Evolutionary conservation across 2,888 invertebrate species (phyloP).

Genomic region (Phalangium opilio): DNA sequence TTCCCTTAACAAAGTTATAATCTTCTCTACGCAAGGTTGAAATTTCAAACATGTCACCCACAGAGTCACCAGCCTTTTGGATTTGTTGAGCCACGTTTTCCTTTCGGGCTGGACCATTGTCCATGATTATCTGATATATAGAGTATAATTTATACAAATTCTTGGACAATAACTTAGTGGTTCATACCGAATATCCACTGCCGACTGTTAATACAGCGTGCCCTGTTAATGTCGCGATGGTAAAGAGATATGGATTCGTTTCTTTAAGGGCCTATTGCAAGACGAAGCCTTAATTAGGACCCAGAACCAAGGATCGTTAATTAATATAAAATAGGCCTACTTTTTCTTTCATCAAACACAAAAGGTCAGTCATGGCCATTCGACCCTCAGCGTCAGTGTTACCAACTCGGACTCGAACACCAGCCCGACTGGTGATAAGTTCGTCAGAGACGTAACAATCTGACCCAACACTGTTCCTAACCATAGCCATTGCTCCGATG

Average conservation of each 20-base stretch:
- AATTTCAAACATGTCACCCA: slow-evolving; percentile 70
- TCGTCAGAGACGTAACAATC: slow-evolving; percentile 82
- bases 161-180: too few relatives aligned
- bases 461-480: slow-evolving; percentile 75
- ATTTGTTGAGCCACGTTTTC: slow-evolving; percentile 42
- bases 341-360: slow-evolving; percentile 53
- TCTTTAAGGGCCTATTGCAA: slow-evolving; percentile 43
- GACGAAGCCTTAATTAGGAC: neutral
- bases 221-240: slow-evolving; percentile 77
- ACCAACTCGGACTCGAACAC: slow-evolving; percentile 65
- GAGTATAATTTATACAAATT: neutral
- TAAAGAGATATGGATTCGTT: slow-evolving; percentile 67
- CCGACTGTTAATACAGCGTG: slow-evolving; percentile 50
- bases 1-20: slow-evolving; percentile 36
- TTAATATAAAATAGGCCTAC: slow-evolving; percentile 2
- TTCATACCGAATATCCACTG: slow-evolving; percentile 42
- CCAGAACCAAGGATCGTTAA: too few relatives aligned
- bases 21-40: slow-evolving; percentile 49
- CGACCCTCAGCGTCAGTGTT: slow-evolving; percentile 95
- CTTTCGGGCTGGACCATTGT: slow-evolving; percentile 54
- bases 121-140: slow-evolving; percentile 43
- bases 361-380: slow-evolving; percentile 78
- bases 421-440: slow-evolving; percentile 64
- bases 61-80: slow-evolving; percentile 48
- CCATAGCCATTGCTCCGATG: slow-evolving; percentile 66